These are phyloP conservation scores for Neodontobutis hainanensis DNA, from an alignment of 2,113 vertebrate species.

Conservation along the genomic window DNA sequence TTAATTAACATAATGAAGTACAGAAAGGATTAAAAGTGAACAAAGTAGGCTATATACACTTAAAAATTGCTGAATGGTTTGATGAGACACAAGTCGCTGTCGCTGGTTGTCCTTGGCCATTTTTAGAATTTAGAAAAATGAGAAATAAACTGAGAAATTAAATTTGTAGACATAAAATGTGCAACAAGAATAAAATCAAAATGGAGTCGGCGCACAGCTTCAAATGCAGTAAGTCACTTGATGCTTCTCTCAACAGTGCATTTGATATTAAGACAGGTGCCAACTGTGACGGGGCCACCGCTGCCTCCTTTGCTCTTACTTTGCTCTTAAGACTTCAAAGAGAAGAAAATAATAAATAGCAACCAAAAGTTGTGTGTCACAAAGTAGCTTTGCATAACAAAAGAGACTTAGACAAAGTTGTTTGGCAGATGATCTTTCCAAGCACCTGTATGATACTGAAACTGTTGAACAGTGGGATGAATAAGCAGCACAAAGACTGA, in stretches of 20 bases:
- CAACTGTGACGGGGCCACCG: neutral
- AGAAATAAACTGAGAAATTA: neutral
- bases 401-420: constrained; percentile 37
- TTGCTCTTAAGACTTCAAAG: neutral
- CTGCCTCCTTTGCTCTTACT: neutral
- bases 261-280: neutral
- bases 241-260: neutral
- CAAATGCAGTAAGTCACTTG: neutral
- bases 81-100: constrained; percentile 31
- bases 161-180: neutral
- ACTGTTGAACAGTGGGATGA: constrained; percentile 45
- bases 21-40: constrained; percentile 47
- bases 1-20: constrained; percentile 72
- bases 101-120: constrained; percentile 18
- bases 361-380: constrained; percentile 40
- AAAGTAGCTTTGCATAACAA: constrained; percentile 39
- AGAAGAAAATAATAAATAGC: neutral
- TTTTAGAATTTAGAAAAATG: constrained; percentile 3
- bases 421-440: constrained; percentile 34
- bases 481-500: constrained; percentile 48
- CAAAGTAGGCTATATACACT: constrained; percentile 49
- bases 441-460: constrained; percentile 34
- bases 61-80: constrained; percentile 58
- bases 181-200: neutral
- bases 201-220: neutral